These are phyloP conservation scores for Actinemys pallida DNA, from an alignment of 2,113 vertebrate genomes.

Conservation along the genomic window DNA sequence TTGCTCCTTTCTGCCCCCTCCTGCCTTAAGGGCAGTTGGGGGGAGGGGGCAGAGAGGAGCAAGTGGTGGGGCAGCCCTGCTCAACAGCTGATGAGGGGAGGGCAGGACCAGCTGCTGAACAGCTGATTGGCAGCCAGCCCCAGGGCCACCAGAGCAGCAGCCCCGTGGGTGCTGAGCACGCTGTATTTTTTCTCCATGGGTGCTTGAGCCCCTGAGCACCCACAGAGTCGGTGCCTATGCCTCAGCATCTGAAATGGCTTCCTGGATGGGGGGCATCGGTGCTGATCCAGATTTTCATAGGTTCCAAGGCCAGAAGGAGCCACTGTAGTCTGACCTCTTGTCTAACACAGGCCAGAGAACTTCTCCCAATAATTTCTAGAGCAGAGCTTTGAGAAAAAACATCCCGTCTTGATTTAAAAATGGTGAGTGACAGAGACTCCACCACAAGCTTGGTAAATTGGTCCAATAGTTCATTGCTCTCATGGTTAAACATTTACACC, in stretches of 20 bases:
- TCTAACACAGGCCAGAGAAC: neutral
- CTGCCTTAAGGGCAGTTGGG: too few species aligned
- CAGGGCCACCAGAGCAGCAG: too few species aligned
- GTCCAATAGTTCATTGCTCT: neutral
- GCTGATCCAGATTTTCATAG: neutral
- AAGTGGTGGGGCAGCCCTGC: too few species aligned
- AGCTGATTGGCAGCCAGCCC: too few species aligned
- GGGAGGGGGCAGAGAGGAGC: too few species aligned
- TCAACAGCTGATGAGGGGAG: too few species aligned
- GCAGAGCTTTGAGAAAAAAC: neutral
- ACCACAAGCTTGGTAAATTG: neutral
- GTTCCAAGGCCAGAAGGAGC: neutral
- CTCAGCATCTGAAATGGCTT: neutral
- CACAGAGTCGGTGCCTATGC: too few species aligned
- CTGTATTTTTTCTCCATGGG: too few species aligned
- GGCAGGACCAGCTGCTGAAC: too few species aligned
- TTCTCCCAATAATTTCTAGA: neutral
- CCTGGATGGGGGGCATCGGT: neutral
- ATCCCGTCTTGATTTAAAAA: neutral
- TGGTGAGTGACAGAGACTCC: neutral
- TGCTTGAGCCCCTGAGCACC: too few species aligned
- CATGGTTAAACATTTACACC: neutral
- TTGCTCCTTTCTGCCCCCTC: too few species aligned
- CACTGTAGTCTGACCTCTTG: neutral
- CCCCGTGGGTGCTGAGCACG: too few species aligned